phyloP scores from a whole-genome alignment of 2,797 vertebrate genomes.

The Nasua narica region DNA sequence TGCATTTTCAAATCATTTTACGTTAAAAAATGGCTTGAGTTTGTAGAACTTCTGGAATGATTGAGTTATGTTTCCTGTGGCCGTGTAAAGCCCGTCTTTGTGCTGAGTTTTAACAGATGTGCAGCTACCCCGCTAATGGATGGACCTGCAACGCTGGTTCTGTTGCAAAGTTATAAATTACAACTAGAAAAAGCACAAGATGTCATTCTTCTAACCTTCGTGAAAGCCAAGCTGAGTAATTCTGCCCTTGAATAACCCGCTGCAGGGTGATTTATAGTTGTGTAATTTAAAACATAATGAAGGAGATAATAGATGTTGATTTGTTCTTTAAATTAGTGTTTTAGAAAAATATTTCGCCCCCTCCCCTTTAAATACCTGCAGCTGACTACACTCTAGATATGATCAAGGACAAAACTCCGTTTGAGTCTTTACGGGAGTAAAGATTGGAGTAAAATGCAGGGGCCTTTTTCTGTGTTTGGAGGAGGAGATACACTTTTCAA shows the following conservation, averaged over 20 bases:
- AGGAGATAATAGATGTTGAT: slow-evolving; percentile 73
- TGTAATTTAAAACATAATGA: slow-evolving; percentile 74
- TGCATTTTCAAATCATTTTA: slow-evolving; percentile 81
- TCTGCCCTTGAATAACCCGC: slow-evolving; percentile 74
- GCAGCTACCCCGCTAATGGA: slow-evolving; percentile 70
- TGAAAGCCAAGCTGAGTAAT: slow-evolving; percentile 63
- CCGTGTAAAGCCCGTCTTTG: slow-evolving; percentile 81
- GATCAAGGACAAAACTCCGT: neutral
- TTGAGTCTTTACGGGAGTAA: neutral
- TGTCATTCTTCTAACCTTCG: slow-evolving; percentile 79
- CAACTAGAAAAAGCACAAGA: slow-evolving; percentile 70
- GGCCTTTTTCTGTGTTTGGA: neutral
- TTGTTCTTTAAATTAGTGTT: slow-evolving; percentile 65
- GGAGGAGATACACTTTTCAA: neutral
- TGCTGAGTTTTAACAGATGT: slow-evolving; percentile 84
- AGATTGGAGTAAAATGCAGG: neutral
- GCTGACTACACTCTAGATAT: neutral
- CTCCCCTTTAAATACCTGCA: slow-evolving; percentile 60
- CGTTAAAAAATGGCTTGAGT: slow-evolving; percentile 79
- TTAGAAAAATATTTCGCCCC: slow-evolving; percentile 60
- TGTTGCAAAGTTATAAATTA: slow-evolving; percentile 82
- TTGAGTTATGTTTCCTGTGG: slow-evolving; percentile 86
- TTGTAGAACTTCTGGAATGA: slow-evolving; percentile 83
- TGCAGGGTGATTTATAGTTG: slow-evolving; percentile 67
- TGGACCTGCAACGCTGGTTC: slow-evolving; percentile 73